Base-by-base conservation (phyloP, 2,888 invertebrate species). In the Sepioteuthis lessoniana region DNA sequence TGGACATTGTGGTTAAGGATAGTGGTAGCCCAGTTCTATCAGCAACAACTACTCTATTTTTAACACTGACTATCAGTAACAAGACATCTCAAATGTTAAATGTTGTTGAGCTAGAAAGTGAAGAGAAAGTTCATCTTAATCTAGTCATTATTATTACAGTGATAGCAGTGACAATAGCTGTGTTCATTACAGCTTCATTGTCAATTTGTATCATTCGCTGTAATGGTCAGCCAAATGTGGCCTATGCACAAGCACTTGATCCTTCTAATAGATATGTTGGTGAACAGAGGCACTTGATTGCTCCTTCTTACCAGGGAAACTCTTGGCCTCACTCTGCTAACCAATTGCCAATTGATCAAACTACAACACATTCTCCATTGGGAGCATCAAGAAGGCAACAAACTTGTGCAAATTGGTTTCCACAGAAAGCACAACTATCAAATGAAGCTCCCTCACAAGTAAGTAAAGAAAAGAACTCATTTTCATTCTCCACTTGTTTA, bases 91-190 rank as follows among this genome's bases (percentile, higher is more conserved):
- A 76, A 76, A 76, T 76, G 76, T 76, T 76, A 76, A 76, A 76
- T 76, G 76, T 76, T 76, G 35, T 76, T 76, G n/a, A 76, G 76
- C 76, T 76, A 16, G n/a, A 76, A 13, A 76, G n/a, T 76, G 76
- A 76, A 76, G 76, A 76, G 76, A 76, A 76, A 13, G 76, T 76
- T n/a, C 76, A 76, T 76, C 76, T 76, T 76, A 76, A 76, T 76
- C 76, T 76, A 3, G 76, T 76, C 76, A 76, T 76, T 76, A 76
- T 76, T 76, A 76, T 76, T 76, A 76, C 76, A 76, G 76, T 76
- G n/a, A 76, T 76, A 76, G 76, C 76, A 76, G 76, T 76, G 16
- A 76, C 76, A 76, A 76, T 76, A 76, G 76, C 76, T 76, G 76
- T 76, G n/a, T 76, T 76, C n/a, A 76, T 76, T 25, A 76, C 76